Base-by-base conservation (phyloP, 2,888 invertebrate species). In the Spilarctia lutea region DNA sequence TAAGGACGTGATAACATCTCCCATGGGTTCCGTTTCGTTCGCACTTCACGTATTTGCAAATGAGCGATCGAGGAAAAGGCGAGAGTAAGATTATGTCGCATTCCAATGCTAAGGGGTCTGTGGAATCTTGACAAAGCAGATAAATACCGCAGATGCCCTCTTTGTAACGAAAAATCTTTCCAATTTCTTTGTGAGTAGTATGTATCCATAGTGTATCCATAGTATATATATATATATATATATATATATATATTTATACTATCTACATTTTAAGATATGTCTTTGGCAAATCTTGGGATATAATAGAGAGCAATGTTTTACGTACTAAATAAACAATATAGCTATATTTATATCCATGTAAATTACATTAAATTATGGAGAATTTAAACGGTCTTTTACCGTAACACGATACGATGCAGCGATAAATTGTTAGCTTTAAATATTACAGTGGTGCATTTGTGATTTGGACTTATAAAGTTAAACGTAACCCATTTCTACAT, bases 131-230 rank as follows among this genome's bases (percentile, higher is more conserved):
- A 87, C 89, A 88, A 89, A 89, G 88, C 87, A 88, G 86, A 89
- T 89, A 89, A 88, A 90, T 89, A 87, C 87, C 87, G 79, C 82
- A 85, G 84, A 90, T 87, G 86, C 83, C 83, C 81, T 79, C 88
- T 90, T 90, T 90, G 89, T 88, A 82, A 87, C 83, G 86, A 85
- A 81, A 88, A 85, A 88, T 85, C 82, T 79, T 80, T 79, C 78
- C 79, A 80, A 86, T 89, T 86, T 88, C 84, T 88, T 87, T 88
- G 84, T 86, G 79, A 78, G 65, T 65, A 71, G 69, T 74, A 63
- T 66, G 70, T 68, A 75, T 79, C n/a, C n/a, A n/a, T n/a, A n/a
- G n/a, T n/a, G n/a, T n/a, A n/a, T n/a, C n/a, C n/a, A n/a, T n/a
- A n/a, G n/a, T n/a, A n/a, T n/a, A n/a, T n/a, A n/a, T n/a, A n/a